phyloP scores from a whole-genome alignment of 2,113 vertebrate genomes.

The Zosterops hypoxanthus region DNA sequence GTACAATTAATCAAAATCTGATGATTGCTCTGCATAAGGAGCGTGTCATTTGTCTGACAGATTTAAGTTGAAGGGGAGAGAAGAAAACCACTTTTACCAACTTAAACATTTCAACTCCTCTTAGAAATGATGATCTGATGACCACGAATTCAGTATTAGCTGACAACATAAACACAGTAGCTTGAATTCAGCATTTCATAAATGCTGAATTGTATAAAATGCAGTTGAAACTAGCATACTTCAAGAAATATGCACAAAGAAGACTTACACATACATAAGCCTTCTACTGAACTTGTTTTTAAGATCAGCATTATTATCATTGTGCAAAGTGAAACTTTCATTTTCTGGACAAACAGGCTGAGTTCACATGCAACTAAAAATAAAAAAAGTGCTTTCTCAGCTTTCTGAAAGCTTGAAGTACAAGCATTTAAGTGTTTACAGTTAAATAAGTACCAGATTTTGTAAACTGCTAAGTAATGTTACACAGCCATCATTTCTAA shows the following conservation, averaged over 20 bases:
- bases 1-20: neutral
- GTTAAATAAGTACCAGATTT: neutral
- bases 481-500: neutral
- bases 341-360: neutral
- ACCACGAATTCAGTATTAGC: neutral
- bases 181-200: neutral
- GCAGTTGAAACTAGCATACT: neutral
- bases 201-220: neutral
- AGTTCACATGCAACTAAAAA: neutral
- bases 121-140: neutral
- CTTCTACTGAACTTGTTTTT: neutral
- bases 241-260: neutral
- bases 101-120: neutral
- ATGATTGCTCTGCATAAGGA: neutral
- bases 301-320: neutral
- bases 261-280: neutral
- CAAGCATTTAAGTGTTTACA: neutral
- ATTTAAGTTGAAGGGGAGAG: neutral
- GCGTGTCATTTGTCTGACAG: neutral
- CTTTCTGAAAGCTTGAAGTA: neutral
- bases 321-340: neutral
- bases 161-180: neutral
- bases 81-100: neutral
- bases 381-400: neutral
- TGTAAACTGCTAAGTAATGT: neutral